Base-by-base conservation (phyloP, 2,888 invertebrate species). In the Meloe dianella region DNA sequence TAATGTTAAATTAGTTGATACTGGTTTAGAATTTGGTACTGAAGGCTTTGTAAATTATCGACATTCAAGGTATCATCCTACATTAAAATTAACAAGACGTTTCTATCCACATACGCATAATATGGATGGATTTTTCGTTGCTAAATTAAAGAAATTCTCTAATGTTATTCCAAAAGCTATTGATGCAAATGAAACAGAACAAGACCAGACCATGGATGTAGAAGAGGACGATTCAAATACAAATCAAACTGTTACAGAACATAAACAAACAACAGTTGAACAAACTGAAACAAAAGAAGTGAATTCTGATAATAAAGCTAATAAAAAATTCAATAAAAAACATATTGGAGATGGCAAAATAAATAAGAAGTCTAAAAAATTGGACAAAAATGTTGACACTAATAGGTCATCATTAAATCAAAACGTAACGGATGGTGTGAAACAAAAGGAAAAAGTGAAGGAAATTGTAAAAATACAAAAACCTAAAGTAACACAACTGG, bases 41-140 rank as follows among this genome's bases (percentile, higher is more conserved):
- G 95, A 96, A 80, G 99, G 99, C 17, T 98, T 97, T 82, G 90
- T 91, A 0, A 96, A 92, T 84, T 98, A 92, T 79, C 88, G 93
- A 61, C 91, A 94, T 72, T 87, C 90, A 77, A 88, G 96, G 74
- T 98, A 95, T 85, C 96, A 98, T 84, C 96, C 95, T 0, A 92
- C 93, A 12, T 84, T 99, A 83, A 95, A 94, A 79, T 84, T 95
- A 66, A 93, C 96, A 0, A 89, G 91, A 80, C 87, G 99, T 61
- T 97, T 95, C 85, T 99, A 99, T 85, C 99, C 99, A 0, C 99
- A 99, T 82, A 92, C 93, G 3, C 97, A 99, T 82, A 99, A 99
- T 82, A 95, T 99, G 93, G 99, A 99, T 85, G 99, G 99, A 4
- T 99, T 99, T 84, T 99, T 92, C 85, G 97, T 99, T 1, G 98